These are phyloP conservation scores for Sebastes flavidus DNA, from an alignment of 2,797 vertebrate species.

Conservation along the genomic window DNA sequence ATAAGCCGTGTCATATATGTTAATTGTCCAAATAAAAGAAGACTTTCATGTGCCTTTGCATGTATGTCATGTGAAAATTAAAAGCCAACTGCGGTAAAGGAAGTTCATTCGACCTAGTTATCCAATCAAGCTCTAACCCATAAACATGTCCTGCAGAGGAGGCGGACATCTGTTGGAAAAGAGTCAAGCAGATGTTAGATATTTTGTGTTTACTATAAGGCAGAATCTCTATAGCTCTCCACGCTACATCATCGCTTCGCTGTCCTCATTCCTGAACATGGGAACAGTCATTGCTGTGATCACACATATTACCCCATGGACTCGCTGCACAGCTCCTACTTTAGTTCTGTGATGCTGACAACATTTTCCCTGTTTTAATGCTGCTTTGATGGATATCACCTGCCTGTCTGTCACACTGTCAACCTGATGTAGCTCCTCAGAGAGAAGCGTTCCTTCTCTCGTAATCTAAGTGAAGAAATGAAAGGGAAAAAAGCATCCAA, in stretches of 20 bases:
- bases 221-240: conserved; percentile 1
- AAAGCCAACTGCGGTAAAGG: conserved; percentile 26
- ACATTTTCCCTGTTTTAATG: background rate
- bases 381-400: conserved; percentile 21
- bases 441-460: background rate
- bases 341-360: conserved; percentile 12
- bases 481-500: background rate
- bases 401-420: conserved; percentile 4
- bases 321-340: background rate
- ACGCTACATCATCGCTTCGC: background rate
- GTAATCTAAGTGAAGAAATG: background rate
- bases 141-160: conserved; percentile 65
- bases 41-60: background rate
- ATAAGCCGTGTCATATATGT: conserved; percentile 2
- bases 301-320: conserved; percentile 14
- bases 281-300: conserved; percentile 25
- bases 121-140: conserved; percentile 73
- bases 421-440: background rate
- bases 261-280: background rate
- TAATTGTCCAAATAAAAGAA: background rate
- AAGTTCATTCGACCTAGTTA: conserved; percentile 59
- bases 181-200: conserved; percentile 69
- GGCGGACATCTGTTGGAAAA: conserved; percentile 67
- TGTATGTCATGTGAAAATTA: conserved; percentile 22
- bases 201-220: conserved; percentile 15